Evolutionary conservation across 2,113 vertebrate genomes (phyloP).

Genomic region (Brachypodius melanocephalos): DNA sequence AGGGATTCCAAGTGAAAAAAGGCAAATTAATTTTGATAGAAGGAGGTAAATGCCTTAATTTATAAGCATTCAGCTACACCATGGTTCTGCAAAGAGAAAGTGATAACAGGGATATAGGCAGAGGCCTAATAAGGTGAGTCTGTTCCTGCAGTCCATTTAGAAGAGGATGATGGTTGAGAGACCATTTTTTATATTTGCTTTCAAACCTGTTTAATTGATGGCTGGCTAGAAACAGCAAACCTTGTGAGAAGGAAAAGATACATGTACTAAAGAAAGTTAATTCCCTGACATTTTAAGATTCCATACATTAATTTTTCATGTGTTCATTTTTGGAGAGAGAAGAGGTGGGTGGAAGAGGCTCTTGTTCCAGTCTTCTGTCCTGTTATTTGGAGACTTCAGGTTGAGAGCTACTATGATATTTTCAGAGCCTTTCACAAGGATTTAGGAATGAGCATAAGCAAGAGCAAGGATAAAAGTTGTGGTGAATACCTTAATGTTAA

Average conservation of each 20-base stretch:
- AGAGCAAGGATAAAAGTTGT: neutral
- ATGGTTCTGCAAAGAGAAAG: neutral
- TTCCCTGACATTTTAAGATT: neutral
- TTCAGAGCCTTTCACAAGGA: slow-evolving; percentile 9
- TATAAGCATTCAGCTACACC: neutral
- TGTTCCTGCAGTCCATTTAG: neutral
- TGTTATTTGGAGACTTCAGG: slow-evolving; percentile 35
- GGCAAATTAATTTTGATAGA: neutral
- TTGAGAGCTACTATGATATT: neutral
- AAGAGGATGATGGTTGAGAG: neutral
- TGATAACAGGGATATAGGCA: neutral
- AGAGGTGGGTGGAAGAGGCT: slow-evolving; percentile 4
- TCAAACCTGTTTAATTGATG: neutral
- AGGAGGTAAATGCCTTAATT: neutral
- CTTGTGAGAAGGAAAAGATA: neutral
- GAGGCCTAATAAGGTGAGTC: neutral
- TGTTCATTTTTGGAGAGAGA: slow-evolving; percentile 45
- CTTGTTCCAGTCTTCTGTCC: slow-evolving; percentile 37
- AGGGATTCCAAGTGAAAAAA: neutral
- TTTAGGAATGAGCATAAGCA: neutral
- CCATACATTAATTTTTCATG: slow-evolving; percentile 30
- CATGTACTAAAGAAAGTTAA: neutral
- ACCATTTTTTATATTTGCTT: neutral
- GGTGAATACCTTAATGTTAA: neutral
- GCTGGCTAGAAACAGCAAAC: neutral